Percentiles rank a stretch among this genome's conserved stretches.
phyloP scores from a whole-genome alignment of 1,140 invertebrate species.

The Sycobia sp. region DNA sequence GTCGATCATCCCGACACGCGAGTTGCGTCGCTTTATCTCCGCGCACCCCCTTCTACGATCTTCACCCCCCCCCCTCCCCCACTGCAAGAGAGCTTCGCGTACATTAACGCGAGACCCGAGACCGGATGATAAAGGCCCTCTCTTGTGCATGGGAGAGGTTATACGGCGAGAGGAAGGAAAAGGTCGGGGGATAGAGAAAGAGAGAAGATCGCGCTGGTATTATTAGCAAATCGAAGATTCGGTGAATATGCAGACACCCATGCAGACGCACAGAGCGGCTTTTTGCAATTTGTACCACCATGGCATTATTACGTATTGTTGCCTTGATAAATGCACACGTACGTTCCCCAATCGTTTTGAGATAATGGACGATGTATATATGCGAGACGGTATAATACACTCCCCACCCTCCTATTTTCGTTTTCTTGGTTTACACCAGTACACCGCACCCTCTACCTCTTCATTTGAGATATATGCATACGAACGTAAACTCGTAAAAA shows the following conservation, averaged over 20 bases:
- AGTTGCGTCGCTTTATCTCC: conserved; percentile 49
- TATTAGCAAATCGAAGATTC: no score
- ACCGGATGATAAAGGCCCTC: conserved; percentile 7
- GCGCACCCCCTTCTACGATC: no score
- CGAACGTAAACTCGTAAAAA: no score
- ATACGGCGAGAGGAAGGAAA: conserved; percentile 28
- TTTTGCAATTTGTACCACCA: conserved; percentile 8
- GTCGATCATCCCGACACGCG: conserved; percentile 58
- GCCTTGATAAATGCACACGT: conserved; percentile 1
- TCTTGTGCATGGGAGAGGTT: conserved; percentile 18
- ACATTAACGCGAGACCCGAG: conserved; percentile 8
- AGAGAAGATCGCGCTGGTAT: no score
- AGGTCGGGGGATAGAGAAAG: conserved; percentile 19
- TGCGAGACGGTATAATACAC: not conserved
- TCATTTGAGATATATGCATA: no score
- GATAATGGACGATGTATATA: not conserved
- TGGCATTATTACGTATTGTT: conserved; percentile 22
- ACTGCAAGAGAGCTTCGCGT: conserved; percentile 49
- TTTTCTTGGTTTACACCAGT: no score
- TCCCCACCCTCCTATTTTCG: no score
- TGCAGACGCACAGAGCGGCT: conserved; percentile 4
- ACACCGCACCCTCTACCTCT: no score
- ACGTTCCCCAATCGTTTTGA: not conserved
- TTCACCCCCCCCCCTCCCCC: no score
- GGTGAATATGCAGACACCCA: no score